Percentiles rank a stretch among this genome's conserved stretches.
Conservation (phyloP, 2,113 vertebrate species). For the Thomomys bottae region DNA sequence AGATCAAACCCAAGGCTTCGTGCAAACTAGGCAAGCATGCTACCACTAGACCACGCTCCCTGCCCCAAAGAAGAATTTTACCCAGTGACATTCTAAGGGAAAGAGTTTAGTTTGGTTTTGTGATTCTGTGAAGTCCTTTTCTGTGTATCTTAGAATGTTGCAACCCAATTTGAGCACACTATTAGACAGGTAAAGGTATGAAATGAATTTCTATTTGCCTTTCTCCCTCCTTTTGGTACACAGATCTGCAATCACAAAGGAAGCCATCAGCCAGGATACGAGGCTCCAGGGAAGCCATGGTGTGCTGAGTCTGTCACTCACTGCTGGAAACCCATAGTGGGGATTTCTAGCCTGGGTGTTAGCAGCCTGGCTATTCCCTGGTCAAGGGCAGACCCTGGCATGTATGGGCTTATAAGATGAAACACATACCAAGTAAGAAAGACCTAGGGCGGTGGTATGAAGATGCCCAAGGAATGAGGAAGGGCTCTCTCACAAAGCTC, state of each 20-base stretch:
- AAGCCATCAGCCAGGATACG: neutral
- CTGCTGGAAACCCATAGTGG: neutral
- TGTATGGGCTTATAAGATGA: neutral
- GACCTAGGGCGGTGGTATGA: neutral
- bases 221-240: neutral
- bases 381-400: neutral
- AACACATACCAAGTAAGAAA: neutral
- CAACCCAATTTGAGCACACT: slow-evolving; percentile 8
- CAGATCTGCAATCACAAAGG: neutral
- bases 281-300: neutral
- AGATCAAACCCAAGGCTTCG: too few relatives aligned
- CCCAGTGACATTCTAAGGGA: slow-evolving; percentile 12
- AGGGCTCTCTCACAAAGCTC: neutral
- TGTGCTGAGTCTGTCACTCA: neutral
- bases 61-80: slow-evolving; percentile 39
- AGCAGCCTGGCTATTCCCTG: neutral
- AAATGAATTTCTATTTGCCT: neutral
- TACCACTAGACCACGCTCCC: too few relatives aligned
- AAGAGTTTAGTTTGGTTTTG: slow-evolving; percentile 1
- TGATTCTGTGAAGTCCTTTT: slow-evolving; percentile 15
- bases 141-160: neutral
- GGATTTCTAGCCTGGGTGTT: neutral
- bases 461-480: neutral
- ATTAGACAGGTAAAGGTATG: neutral
- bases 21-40: too few relatives aligned